Conservation (phyloP, 2,113 vertebrate genomes). For the Capreolus pygargus region DNA sequence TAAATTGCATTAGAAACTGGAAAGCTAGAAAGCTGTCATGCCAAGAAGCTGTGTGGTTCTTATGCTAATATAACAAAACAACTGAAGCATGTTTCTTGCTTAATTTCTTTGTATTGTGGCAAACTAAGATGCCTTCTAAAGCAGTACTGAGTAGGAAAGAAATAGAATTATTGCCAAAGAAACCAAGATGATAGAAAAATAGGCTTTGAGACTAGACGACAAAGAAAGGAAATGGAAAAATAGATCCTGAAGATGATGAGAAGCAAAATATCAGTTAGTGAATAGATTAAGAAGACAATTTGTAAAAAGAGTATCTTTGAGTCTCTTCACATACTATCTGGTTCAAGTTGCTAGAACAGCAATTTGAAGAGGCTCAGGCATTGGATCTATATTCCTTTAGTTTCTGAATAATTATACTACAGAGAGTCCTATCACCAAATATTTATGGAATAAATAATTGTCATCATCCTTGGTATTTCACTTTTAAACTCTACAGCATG, state of each 20-base stretch:
- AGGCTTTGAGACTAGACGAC: background rate
- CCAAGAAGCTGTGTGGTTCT: background rate
- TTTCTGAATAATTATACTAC: background rate
- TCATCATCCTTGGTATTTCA: background rate
- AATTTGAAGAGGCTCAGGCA: background rate
- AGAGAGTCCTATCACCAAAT: background rate
- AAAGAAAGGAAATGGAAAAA: background rate
- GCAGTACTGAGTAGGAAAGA: background rate
- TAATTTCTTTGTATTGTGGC: background rate
- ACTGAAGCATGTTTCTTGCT: background rate
- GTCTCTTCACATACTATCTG: background rate
- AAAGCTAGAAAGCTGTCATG: background rate
- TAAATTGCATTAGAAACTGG: background rate
- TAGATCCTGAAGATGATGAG: background rate
- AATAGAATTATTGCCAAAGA: background rate
- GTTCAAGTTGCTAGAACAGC: background rate
- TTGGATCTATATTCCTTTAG: background rate
- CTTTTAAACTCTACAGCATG: background rate
- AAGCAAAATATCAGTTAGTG: background rate
- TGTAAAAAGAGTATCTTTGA: background rate
- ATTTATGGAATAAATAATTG: background rate
- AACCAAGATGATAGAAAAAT: background rate
- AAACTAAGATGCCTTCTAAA: background rate
- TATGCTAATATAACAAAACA: background rate
- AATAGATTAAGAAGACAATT: background rate